A percentile compares a stretch with the other conserved stretches of the same genome.
Conservation (phyloP, 2,888 invertebrate genomes). For the Teleogryllus oceanicus region DNA sequence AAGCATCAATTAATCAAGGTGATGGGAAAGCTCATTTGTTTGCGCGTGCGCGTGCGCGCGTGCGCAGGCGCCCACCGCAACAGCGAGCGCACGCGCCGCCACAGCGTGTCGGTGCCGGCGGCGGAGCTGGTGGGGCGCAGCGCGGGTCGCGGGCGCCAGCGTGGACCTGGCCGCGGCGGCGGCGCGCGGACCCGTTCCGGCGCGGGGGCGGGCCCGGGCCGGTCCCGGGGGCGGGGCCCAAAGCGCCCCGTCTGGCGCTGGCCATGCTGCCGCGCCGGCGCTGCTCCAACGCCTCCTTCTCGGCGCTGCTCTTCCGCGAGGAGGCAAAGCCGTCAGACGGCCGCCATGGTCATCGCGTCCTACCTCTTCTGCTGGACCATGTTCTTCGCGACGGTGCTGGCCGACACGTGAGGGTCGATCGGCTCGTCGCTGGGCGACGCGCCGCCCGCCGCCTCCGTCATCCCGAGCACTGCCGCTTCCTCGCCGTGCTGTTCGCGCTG, state of each 20-base stretch:
- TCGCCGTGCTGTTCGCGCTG: slow-evolving; percentile 45
- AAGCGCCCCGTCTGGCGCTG: slow-evolving; percentile 24
- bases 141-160: slow-evolving; percentile 31
- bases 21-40: too few species aligned
- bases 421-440: slow-evolving; percentile 37
- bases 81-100: slow-evolving; percentile 50
- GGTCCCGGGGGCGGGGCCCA: too few species aligned
- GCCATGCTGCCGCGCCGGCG: slow-evolving; percentile 39
- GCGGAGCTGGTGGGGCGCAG: slow-evolving; percentile 34
- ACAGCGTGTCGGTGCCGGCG: slow-evolving; percentile 46
- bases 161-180: slow-evolving; percentile 33
- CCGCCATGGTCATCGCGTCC: slow-evolving; percentile 51
- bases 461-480: slow-evolving; percentile 38
- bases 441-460: slow-evolving; percentile 39
- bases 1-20: too few species aligned
- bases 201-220: too few species aligned
- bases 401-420: slow-evolving; percentile 41
- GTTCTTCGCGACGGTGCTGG: slow-evolving; percentile 44
- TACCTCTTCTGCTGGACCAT: slow-evolving; percentile 53
- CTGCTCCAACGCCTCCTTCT: slow-evolving; percentile 48
- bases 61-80: slow-evolving; percentile 47
- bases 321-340: slow-evolving; percentile 54
- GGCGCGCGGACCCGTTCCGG: slow-evolving; percentile 32
- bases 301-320: slow-evolving; percentile 50
- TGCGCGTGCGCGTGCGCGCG: too few species aligned